Evolutionary conservation across 2,797 vertebrate genomes (phyloP), one percentile per base, ranked within the genome.

Genomic region (Rhinatrema bivittatum): DNA sequence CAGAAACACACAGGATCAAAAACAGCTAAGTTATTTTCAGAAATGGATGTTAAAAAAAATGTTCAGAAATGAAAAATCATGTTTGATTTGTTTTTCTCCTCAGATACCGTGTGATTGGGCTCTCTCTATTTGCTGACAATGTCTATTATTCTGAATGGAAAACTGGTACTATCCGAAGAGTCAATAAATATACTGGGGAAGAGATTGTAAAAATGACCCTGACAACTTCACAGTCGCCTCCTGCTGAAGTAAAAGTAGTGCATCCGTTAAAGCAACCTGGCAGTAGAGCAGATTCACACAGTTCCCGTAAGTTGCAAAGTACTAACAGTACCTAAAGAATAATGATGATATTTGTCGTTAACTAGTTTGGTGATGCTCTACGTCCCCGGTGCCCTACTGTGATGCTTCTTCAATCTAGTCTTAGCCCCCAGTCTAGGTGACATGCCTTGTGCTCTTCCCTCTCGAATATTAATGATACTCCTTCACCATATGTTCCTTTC

Each of bases 121-220:
- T 93, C 42, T 82, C 89, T 7, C 14, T 93, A 37, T 95, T 92
- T 56, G 71, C 70, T 63, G 85, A 90, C 18, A 42, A 73, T 10
- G 42, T 97, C 4, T 96, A 87, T 67, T 88, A 90, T 65, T 86
- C 83, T 16, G 83, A 91, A 12, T 49, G 62, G 18, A 76, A 62
- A 30, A 82, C 75, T 6, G 68, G 60, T 25, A 62, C 66, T 3
- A 84, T 97, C 53, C 86, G 75, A 62, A 77, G 70, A 74, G 64
- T 87, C 10, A 78, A 85, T 66, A 98, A 91, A 62, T 79, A 84
- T 39, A 83, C 75, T 1, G 90, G 91, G 16, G 82, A 84, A 16
- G 43, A 72, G 13, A 24, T 67, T 3, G 64, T 75, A 20, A 72
- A 64, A 22, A 79, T 96, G 20, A 88, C 68, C 47, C 40, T 73